Base-by-base conservation (phyloP, 37 sponge, comb jelly and placozoan species). In the Geodia barretti region DNA sequence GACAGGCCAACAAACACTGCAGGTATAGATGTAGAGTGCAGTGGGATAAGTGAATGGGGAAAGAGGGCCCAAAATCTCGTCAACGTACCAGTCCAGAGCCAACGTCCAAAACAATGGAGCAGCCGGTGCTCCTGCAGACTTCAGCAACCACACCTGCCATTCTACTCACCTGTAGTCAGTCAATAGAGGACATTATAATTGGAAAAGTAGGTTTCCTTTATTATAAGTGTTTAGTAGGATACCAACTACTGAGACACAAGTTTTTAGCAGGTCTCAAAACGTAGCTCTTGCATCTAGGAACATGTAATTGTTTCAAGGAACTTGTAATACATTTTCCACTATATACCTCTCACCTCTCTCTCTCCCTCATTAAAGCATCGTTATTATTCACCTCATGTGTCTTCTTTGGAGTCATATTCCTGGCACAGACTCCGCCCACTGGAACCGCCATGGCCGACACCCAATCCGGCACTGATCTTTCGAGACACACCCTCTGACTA, bases 21-120 rank as follows among this genome's bases (percentile, higher is more conserved):
- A n/a, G n/a, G n/a, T n/a, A n/a, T n/a, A n/a, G n/a, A n/a, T n/a
- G n/a, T n/a, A n/a, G n/a, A n/a, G n/a, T n/a, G n/a, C n/a, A n/a
- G n/a, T n/a, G n/a, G n/a, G n/a, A n/a, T n/a, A n/a, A n/a, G n/a
- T n/a, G n/a, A n/a, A n/a, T n/a, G n/a, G n/a, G n/a, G n/a, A n/a
- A n/a, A n/a, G n/a, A n/a, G n/a, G n/a, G n/a, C 34, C 17, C 63
- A 42, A 37, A 7, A 8, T 11, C 23, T 28, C 58, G 36, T 23
- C 31, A 41, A 8, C 86, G 70, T 62, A 92, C 93, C 78, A 92
- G 78, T 75, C 93, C 93, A 24, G 89, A 80, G 29, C 93, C 93
- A 20, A 88, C 74, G 42, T 92, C 93, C 60, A 92, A 59, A 3
- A 92, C 89, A 1, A 74, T 25, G 0, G 34, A 24, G 39, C 86